Evolutionary conservation across 2,888 invertebrate species (phyloP), one percentile per base, ranked within the genome.

Genomic region (Euplexia lucipara): DNA sequence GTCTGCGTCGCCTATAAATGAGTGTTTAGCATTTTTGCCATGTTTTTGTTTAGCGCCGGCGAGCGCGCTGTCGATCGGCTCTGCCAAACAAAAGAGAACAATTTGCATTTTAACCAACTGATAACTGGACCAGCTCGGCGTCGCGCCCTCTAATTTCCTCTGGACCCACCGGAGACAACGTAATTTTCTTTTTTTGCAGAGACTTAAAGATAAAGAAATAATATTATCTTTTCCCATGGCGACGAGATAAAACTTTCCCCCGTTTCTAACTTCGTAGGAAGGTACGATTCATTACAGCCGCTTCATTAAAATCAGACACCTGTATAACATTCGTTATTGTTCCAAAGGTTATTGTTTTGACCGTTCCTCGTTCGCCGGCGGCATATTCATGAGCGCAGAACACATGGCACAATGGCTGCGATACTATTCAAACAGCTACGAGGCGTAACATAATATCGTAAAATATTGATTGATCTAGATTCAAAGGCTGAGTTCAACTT

Each of bases 81-180:
- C 79, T 81, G 83, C 84, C 87, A 91, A 92, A 94, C 93, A 93
- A 93, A 94, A 91, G 90, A 88, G 86, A 87, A 89, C 87, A 90
- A 93, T 95, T 94, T 94, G 91, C 95, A 94, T 93, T 93, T 92
- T 92, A 93, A 92, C 90, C 89, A 91, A 91, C 91, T 91, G 91
- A 92, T 93, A 92, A 93, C 92, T 89, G 87, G 86, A 84, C 88
- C 84, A 86, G 86, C 86, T 83, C 87, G 82, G 84, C 88, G 83
- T 81, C 77, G 85, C 80, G 84, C 82, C 85, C 86, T 88, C 85
- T 90, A 90, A 91, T 91, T 91, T 90, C 85, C 84, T 83, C 82
- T 83, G 83, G 87, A 87, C 82, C 80, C 84, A 78, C 81, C 83
- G 80, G 79, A 86, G 88, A 87, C 88, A 87, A 85, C 83, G 86